Evolutionary conservation across 2,113 vertebrate species (phyloP), one percentile per base, ranked within the genome.

Genomic region (Narcine bancroftii): DNA sequence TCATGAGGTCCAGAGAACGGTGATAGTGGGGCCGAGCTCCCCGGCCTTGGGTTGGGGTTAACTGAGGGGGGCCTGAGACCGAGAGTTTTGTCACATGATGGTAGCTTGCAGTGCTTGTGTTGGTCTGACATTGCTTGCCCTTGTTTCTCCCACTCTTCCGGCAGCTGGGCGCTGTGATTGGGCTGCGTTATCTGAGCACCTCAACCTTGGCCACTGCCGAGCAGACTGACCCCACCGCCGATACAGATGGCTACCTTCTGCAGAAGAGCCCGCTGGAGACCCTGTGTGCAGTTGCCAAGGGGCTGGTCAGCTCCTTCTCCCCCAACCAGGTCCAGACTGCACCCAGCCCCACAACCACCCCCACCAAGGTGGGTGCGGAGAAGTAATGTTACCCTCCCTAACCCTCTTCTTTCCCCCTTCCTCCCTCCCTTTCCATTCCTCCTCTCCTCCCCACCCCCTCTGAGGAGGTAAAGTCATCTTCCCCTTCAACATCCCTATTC

Each of bases 211-310:
- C 93, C 24, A 95, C 96, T 6, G 94, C 94, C 93, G 95, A 94
- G 47, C 93, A 95, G 92, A 96, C 97, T 89, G 92, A 97, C 92
- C 94, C 94, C 10, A 95, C 96, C 92, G 94, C 92, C 0, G 97
- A 97, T 81, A 95, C 96, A 2, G 96, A 96, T 92, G 97, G 97
- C 69, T 98, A 96, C 92, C 94, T 98, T 77, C 93, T 98, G 93
- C 95, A 97, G 81, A 95, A 96, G 92, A 95, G 95, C 39, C 93
- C 97, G 92, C 96, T 95, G 93, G 96, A 97, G 92, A 97, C 95
- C 92, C 71, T 96, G 10, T 94, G 95, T 89, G 95, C 95, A 1
- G 76, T 93, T 3, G 95, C 94, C 94, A 92, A 79, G 69, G 89
- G 92, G 36, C 89, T 92, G 87, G 6, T 29, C 92, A 81, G 53